Evolutionary conservation across 2,113 vertebrate genomes (phyloP).

Genomic region (Centropus unirufus): DNA sequence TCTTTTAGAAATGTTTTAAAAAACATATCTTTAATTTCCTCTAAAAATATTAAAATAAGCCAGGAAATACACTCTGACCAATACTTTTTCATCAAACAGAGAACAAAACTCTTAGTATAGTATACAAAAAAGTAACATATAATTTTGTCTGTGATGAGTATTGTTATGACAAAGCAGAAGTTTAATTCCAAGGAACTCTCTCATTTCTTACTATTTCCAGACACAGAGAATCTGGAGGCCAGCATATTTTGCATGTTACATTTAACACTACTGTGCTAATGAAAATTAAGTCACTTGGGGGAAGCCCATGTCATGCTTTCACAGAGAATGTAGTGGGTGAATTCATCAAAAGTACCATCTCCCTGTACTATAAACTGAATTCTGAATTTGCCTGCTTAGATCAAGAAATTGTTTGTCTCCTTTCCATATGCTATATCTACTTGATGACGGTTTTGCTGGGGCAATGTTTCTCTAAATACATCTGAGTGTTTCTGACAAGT

Average conservation of each 20-base stretch:
- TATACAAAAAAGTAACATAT: background rate
- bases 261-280: slow-evolving; percentile 24
- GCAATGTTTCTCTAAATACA: slow-evolving; percentile 37
- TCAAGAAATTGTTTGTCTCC: background rate
- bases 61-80: background rate
- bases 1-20: background rate
- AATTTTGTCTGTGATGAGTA: background rate
- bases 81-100: background rate
- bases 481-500: slow-evolving; percentile 23
- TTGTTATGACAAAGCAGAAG: background rate
- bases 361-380: background rate
- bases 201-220: slow-evolving; percentile 6
- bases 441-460: slow-evolving; percentile 19
- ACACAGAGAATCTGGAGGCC: background rate
- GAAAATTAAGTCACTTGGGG: slow-evolving; percentile 9
- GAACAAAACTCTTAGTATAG: background rate
- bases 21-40: background rate
- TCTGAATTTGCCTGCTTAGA: slow-evolving; percentile 27
- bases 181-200: background rate
- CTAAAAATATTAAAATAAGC: background rate
- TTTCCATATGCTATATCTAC: slow-evolving; percentile 43
- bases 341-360: slow-evolving; percentile 1
- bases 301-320: background rate
- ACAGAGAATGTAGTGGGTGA: background rate
- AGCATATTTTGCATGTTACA: background rate